Evolutionary conservation across 92 coral and sea anemone species (phyloP).

Genomic region (Actinostola sp.): DNA sequence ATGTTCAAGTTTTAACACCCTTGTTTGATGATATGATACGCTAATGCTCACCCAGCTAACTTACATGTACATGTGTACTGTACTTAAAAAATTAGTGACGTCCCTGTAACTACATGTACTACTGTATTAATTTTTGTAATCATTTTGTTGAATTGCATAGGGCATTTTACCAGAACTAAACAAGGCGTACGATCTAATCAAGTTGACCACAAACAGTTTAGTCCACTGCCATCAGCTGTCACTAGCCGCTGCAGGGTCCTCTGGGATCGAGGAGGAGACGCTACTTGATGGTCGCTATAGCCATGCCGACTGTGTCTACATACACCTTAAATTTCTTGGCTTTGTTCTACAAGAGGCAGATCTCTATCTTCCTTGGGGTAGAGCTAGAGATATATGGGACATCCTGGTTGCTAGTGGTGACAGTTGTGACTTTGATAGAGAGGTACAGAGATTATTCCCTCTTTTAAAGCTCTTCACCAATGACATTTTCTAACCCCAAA

Average conservation of each 20-base stretch:
- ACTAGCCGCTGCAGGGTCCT: slow-evolving; percentile 53
- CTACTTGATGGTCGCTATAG: slow-evolving; percentile 84
- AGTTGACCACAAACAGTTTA: slow-evolving; percentile 76
- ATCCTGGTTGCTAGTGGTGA: slow-evolving; percentile 69
- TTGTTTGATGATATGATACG: too few relatives aligned
- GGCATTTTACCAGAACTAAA: slow-evolving; percentile 85
- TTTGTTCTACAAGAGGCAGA: slow-evolving; percentile 84
- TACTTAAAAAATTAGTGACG: too few relatives aligned
- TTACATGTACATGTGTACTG: too few relatives aligned
- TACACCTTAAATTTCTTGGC: slow-evolving; percentile 77
- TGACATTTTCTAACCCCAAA: too few relatives aligned
- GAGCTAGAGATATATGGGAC: slow-evolving; percentile 89
- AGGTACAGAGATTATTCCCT: too few relatives aligned
- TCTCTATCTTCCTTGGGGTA: slow-evolving; percentile 82
- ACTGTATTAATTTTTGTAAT: not conserved
- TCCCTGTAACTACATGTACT: too few relatives aligned
- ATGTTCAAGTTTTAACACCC: too few relatives aligned
- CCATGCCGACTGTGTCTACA: slow-evolving; percentile 65
- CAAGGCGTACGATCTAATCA: slow-evolving; percentile 81
- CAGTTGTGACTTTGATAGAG: slow-evolving; percentile 84
- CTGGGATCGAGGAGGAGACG: slow-evolving; percentile 74
- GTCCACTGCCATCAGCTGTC: slow-evolving; percentile 86
- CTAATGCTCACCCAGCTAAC: too few relatives aligned
- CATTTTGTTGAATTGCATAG: slow-evolving; percentile 17
- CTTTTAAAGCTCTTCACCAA: too few relatives aligned